A percentile compares a stretch with the other conserved stretches of the same genome.
phyloP scores from a whole-genome alignment of 2,797 vertebrate genomes.

The Pipistrellus pipistrellus region DNA sequence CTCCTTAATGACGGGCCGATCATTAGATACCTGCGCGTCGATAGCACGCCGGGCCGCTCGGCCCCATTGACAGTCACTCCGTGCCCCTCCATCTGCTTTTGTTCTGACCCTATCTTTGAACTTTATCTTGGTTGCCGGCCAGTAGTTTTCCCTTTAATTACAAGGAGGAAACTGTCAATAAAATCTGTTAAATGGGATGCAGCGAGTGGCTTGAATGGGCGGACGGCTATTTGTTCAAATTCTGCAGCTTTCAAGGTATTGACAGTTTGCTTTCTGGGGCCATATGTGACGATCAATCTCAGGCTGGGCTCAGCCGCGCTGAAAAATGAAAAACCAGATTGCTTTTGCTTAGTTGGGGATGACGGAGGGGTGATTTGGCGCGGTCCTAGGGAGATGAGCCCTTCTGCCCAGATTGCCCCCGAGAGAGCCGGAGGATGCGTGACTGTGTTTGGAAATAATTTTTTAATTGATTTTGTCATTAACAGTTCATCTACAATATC shows the following conservation, averaged over 20 bases:
- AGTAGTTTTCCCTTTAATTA: constrained; percentile 99
- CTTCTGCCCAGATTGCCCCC: constrained; percentile 94
- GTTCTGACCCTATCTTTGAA: constrained; percentile 99
- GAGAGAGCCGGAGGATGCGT: constrained; percentile 89
- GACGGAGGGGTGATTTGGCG: constrained; percentile 92
- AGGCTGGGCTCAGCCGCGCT: constrained; percentile 95
- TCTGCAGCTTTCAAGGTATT: constrained; percentile 96
- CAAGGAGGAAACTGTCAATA: constrained; percentile 99
- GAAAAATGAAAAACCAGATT: constrained; percentile 96
- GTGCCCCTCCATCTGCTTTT: constrained; percentile 94
- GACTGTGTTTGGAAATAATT: constrained; percentile 94
- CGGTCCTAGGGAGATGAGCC: constrained; percentile 90
- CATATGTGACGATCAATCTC: constrained; percentile 97
- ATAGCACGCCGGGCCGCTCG: constrained; percentile 96
- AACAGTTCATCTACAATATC: constrained; percentile 94
- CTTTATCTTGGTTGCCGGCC: constrained; percentile 99
- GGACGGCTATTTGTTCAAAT: constrained; percentile 97
- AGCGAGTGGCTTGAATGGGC: constrained; percentile 95
- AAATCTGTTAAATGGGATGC: constrained; percentile 99
- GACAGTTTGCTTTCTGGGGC: constrained; percentile 97
- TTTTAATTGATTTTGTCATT: constrained; percentile 97
- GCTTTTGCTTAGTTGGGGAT: constrained; percentile 94
- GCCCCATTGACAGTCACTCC: constrained; percentile 94
- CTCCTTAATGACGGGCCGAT: constrained; percentile 97
- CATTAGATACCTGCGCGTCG: constrained; percentile 96